Percentiles rank a stretch among this genome's conserved stretches.
Evolutionary conservation across 2,797 vertebrate species (phyloP).

Genomic region (Allobates femoralis): DNA sequence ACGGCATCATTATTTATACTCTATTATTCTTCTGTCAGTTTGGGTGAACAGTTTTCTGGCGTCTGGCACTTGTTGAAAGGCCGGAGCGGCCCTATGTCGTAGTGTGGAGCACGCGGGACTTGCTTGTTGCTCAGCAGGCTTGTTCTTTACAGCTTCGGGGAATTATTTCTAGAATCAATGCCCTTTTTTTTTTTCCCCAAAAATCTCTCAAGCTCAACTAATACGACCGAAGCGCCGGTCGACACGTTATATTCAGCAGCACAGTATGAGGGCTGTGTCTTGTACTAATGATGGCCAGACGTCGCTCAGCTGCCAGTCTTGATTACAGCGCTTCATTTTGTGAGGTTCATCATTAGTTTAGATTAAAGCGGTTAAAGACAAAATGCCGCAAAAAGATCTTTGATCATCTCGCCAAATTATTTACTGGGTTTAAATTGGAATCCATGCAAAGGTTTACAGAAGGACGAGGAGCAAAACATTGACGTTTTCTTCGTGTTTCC

Average conservation of each 20-base stretch:
- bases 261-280: slow-evolving; percentile 14
- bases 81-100: not conserved
- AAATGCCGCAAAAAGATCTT: not conserved
- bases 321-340: not conserved
- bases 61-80: not conserved
- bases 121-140: slow-evolving; percentile 16
- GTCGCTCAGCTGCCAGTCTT: not conserved
- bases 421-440: not conserved
- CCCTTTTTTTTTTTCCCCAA: slow-evolving; percentile 8
- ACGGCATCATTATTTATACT: not conserved
- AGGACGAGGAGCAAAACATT: not conserved
- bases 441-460: not conserved
- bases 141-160: not conserved
- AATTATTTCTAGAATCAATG: slow-evolving; percentile 25
- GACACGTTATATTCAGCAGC: not conserved
- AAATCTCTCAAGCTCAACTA: slow-evolving; percentile 31
- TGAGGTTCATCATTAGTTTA: not conserved
- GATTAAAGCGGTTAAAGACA: not conserved
- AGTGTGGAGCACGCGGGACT: not conserved
- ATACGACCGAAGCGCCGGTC: not conserved
- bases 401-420: not conserved
- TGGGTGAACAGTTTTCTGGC: not conserved
- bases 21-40: not conserved
- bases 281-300: not conserved
- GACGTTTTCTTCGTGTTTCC: not conserved